Base-by-base conservation (phyloP, 1,140 invertebrate species). In the Phymastichus coffea region DNA sequence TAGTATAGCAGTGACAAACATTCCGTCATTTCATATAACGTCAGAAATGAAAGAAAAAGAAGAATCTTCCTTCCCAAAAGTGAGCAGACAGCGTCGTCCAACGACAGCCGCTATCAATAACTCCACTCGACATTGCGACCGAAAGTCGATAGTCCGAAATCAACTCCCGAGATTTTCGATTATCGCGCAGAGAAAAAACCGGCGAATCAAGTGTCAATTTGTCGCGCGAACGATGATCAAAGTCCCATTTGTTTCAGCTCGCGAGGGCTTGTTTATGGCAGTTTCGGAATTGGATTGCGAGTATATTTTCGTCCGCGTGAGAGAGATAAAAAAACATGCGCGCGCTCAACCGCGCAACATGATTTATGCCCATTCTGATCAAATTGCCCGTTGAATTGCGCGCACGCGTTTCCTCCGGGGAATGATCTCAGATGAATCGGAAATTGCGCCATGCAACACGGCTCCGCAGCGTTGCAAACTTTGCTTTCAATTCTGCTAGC, bases 391-490 rank as follows among this genome's bases (percentile, higher is more conserved):
- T 48, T 23, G 25, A 48, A 48, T 48, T 48, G 14, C 46, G 38
- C 38, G 3, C 38, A 33, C 40, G 17, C 22, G 46, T 48, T 51
- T 51, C 19, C 40, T 43, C 22, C 19, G 35, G 35, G 35, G 23
- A 19, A 40, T 52, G 12, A 52, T 52, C 48, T 52, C 19, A 52
- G 48, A 38, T 38, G 48, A 52, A 52, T 38, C 48, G 48, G 35
- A 38, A 52, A 38, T 52, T 52, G 48, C 22, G 48, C 46, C 15
- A 41, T 41, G 17, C 15, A 9, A 14, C 35, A 37, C n/a, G 17
- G 25, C 10, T 12, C 44, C n/a, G 14, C 10, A 23, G 25, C 22
- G 22, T n/a, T 7, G 3, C n/a, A n/a, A n/a, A n/a, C n/a, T n/a
- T n/a, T n/a, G n/a, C 38, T 6, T 15, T 41, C 38, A 15, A 4